Conservation (phyloP, 2,113 vertebrate species). For the Cheirogaleus medius region DNA sequence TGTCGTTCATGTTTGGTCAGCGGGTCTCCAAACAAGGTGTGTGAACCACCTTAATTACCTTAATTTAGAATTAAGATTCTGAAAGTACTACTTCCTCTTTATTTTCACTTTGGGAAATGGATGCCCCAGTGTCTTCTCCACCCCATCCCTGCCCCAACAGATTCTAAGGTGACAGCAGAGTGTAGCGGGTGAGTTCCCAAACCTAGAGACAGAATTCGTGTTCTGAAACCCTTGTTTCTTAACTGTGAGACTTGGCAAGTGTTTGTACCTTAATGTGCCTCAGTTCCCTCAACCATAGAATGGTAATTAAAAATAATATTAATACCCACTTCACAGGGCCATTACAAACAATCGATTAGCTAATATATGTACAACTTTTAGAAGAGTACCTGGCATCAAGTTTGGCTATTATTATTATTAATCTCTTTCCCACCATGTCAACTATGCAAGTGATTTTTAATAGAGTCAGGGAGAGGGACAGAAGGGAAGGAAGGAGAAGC, state of each 20-base stretch:
- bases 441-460: background rate
- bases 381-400: background rate
- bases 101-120: background rate
- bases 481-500: background rate
- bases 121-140: background rate
- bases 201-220: background rate
- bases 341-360: background rate
- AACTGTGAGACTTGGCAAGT: background rate
- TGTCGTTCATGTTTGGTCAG: background rate
- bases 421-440: background rate
- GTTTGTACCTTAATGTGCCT: background rate
- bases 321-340: background rate
- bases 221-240: background rate
- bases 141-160: background rate
- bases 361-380: background rate
- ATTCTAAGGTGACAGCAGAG: background rate
- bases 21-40: background rate
- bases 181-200: background rate
- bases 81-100: background rate
- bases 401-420: background rate
- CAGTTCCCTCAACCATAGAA: background rate
- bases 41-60: background rate
- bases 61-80: background rate
- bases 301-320: background rate
- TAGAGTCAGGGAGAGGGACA: background rate